Evolutionary conservation across 2,113 vertebrate species (phyloP).

Genomic region (Festucalex cinctus): DNA sequence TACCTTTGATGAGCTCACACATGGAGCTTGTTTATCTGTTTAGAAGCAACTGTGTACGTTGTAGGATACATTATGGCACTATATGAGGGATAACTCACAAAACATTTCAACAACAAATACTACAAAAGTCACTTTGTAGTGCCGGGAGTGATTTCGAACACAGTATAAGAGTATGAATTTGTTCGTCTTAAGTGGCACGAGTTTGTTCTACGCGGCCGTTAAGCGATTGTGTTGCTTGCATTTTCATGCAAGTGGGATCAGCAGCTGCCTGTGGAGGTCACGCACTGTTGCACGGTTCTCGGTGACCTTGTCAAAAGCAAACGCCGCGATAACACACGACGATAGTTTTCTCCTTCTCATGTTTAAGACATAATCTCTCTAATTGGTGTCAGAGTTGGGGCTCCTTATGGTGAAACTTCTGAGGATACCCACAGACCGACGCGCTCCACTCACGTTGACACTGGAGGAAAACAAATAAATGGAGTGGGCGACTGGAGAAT

Average conservation of each 20-base stretch:
- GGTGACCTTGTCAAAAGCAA: slow-evolving; percentile 88
- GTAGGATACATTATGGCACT: background rate
- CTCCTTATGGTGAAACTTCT: slow-evolving; percentile 80
- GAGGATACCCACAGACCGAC: slow-evolving; percentile 85
- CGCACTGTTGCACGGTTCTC: slow-evolving; percentile 72
- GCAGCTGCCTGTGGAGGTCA: slow-evolving; percentile 73
- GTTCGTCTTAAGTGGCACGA: background rate
- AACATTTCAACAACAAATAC: background rate
- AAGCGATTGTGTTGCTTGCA: background rate
- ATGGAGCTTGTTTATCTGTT: too few relatives aligned
- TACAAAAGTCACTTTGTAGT: background rate
- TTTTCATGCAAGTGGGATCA: slow-evolving; percentile 20
- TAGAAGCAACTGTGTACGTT: background rate
- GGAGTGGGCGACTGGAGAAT: slow-evolving; percentile 75
- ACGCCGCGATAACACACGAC: slow-evolving; percentile 78
- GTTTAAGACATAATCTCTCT: slow-evolving; percentile 94
- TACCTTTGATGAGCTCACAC: too few relatives aligned
- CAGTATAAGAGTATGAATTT: background rate
- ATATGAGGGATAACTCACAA: background rate
- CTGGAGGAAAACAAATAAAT: slow-evolving; percentile 73
- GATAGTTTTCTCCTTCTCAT: slow-evolving; percentile 81
- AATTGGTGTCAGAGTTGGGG: slow-evolving; percentile 89
- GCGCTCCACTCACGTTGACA: slow-evolving; percentile 79
- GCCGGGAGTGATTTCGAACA: background rate
- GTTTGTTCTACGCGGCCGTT: too few relatives aligned